These are phyloP conservation scores for Brachionus angularis DNA, from an alignment of 1,140 invertebrate species.

Conservation along the genomic window DNA sequence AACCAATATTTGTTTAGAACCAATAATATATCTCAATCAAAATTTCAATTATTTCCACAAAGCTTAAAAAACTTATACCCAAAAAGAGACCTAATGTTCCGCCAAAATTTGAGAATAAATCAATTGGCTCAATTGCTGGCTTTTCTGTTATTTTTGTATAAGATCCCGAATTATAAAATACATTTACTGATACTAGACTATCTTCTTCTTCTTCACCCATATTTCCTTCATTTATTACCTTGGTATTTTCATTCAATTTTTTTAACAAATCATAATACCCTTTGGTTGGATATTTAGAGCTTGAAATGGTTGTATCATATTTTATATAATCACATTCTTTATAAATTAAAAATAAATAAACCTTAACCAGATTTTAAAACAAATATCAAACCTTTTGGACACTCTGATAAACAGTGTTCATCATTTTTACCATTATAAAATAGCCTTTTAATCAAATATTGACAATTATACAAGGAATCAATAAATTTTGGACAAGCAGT, in stretches of 20 bases:
- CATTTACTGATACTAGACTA: neutral
- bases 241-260: no score
- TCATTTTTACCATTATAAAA: conserved; percentile 40
- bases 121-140: neutral
- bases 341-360: conserved; percentile 1
- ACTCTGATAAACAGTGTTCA: neutral
- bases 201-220: neutral
- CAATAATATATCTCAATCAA: neutral
- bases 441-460: conserved; percentile 24
- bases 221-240: no score
- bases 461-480: conserved; percentile 36
- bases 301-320: conserved; percentile 28
- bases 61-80: conserved; percentile 8
- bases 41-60: neutral
- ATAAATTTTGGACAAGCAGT: conserved; percentile 30
- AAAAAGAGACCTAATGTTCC: neutral
- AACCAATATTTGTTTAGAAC: neutral
- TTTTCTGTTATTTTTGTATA: neutral
- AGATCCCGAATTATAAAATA: neutral
- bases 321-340: conserved; percentile 21
- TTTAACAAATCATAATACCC: no score
- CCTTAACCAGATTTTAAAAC: no score
- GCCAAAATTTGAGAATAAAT: neutral
- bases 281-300: neutral
- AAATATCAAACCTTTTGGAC: conserved; percentile 24